Evolutionary conservation across 2,888 invertebrate species (phyloP).

Genomic region (Vannuccia rotundouncinata): DNA sequence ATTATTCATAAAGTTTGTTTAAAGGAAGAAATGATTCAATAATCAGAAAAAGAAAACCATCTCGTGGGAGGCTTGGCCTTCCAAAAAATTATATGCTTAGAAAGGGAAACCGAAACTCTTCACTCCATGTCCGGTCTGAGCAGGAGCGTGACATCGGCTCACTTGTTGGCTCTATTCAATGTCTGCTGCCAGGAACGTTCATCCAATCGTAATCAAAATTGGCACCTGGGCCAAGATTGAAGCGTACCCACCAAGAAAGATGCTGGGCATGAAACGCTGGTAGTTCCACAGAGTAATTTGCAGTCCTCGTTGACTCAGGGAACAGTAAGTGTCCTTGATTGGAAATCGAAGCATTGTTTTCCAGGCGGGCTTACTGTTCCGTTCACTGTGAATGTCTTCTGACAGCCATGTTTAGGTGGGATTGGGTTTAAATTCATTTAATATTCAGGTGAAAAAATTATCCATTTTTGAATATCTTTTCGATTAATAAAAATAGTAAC

Average conservation of each 20-base stretch:
- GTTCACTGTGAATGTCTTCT: background rate
- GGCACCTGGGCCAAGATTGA: background rate
- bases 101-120: background rate
- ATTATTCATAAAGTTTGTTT: too few species aligned
- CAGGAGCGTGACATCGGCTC: background rate
- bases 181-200: background rate
- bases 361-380: background rate
- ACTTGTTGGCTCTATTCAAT: background rate
- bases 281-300: background rate
- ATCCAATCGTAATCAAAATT: background rate
- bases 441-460: too few species aligned
- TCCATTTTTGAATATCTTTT: too few species aligned
- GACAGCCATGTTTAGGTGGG: too few species aligned
- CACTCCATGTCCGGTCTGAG: background rate
- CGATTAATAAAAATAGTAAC: too few species aligned
- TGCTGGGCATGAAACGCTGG: background rate
- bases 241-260: background rate
- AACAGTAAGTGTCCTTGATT: background rate
- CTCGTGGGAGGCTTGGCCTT: too few species aligned
- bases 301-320: background rate
- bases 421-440: too few species aligned
- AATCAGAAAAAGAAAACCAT: too few species aligned
- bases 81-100: background rate
- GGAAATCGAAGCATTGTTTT: background rate
- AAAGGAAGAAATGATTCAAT: too few species aligned